A percentile compares a stretch with the other conserved stretches of the same genome.
These are phyloP conservation scores for Exocentrus adspersus DNA, from an alignment of 2,888 invertebrate species.

Conservation along the genomic window DNA sequence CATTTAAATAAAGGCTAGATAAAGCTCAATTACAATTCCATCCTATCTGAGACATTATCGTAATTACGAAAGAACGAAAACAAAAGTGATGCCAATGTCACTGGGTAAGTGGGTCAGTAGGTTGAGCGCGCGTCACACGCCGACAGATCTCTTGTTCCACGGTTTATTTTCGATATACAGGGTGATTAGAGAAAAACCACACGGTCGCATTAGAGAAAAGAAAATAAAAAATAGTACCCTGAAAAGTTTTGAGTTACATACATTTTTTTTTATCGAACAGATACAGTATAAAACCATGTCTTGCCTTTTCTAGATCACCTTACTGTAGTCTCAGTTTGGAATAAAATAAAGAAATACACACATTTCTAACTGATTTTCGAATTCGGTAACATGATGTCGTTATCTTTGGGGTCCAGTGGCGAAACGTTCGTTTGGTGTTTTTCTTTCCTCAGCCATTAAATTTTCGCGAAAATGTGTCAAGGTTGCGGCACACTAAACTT, in stretches of 20 bases:
- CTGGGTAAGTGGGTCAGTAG: conserved; percentile 74
- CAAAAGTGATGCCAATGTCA: conserved; percentile 66
- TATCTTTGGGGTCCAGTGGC: conserved; percentile 19
- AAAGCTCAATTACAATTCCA: conserved; percentile 15
- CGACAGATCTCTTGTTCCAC: conserved; percentile 28
- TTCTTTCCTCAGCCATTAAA: conserved; percentile 27
- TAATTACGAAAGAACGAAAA: conserved; percentile 60
- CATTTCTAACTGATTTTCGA: too few species aligned
- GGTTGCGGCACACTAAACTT: conserved; percentile 19
- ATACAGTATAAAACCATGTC: too few species aligned
- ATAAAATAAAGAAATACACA: too few species aligned
- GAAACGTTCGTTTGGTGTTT: too few species aligned
- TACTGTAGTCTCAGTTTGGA: too few species aligned
- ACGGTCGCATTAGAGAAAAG: too few species aligned
- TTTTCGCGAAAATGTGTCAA: conserved; percentile 34
- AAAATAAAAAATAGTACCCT: too few species aligned
- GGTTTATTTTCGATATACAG: conserved; percentile 16
- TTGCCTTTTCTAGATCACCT: too few species aligned
- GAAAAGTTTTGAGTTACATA: too few species aligned
- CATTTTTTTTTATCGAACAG: too few species aligned
- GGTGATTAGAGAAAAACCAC: too few species aligned
- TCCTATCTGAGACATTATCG: conserved; percentile 29
- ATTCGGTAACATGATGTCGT: too few species aligned
- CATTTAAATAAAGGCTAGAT: conserved; percentile 19
- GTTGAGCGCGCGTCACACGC: conserved; percentile 57